A percentile compares a stretch with the other conserved stretches of the same genome.
Conservation (phyloP, 2,888 invertebrate genomes). For the Autographa gamma region DNA sequence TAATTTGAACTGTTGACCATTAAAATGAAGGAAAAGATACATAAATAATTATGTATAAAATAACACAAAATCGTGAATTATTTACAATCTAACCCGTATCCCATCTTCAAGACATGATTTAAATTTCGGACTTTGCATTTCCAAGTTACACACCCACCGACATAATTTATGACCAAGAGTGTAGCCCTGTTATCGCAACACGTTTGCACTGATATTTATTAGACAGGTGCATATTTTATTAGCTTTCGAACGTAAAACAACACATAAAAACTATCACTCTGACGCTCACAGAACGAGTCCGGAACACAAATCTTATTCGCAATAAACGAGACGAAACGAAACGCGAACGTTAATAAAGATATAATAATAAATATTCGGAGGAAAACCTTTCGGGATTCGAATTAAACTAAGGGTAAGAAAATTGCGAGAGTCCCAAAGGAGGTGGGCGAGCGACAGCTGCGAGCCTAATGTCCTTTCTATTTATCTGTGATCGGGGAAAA, state of each 20-base stretch:
- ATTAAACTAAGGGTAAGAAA: conserved; percentile 88
- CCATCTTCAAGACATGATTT: conserved; percentile 23
- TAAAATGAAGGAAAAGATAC: not conserved
- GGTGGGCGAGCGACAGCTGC: conserved; percentile 83
- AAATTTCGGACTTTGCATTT: conserved; percentile 45
- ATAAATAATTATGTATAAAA: too few species aligned
- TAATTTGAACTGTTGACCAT: conserved; percentile 11
- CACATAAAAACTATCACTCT: conserved; percentile 77
- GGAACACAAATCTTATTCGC: conserved; percentile 79
- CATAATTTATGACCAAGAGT: conserved; percentile 70
- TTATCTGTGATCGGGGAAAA: conserved; percentile 84
- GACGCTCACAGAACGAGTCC: conserved; percentile 63
- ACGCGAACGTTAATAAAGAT: conserved; percentile 85
- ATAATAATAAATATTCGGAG: conserved; percentile 87
- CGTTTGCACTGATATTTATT: conserved; percentile 74
- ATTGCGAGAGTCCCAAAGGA: conserved; percentile 86
- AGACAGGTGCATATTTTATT: conserved; percentile 79
- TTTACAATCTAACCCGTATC: conserved; percentile 25
- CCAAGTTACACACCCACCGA: conserved; percentile 67
- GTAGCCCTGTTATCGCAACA: conserved; percentile 72
- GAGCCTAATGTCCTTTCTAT: conserved; percentile 85
- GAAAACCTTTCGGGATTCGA: conserved; percentile 86
- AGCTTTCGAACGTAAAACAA: conserved; percentile 74
- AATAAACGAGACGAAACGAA: conserved; percentile 79
- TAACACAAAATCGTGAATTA: not conserved